phyloP scores from a whole-genome alignment of 1,140 invertebrate genomes.

The Leptopilina boulardi region DNA sequence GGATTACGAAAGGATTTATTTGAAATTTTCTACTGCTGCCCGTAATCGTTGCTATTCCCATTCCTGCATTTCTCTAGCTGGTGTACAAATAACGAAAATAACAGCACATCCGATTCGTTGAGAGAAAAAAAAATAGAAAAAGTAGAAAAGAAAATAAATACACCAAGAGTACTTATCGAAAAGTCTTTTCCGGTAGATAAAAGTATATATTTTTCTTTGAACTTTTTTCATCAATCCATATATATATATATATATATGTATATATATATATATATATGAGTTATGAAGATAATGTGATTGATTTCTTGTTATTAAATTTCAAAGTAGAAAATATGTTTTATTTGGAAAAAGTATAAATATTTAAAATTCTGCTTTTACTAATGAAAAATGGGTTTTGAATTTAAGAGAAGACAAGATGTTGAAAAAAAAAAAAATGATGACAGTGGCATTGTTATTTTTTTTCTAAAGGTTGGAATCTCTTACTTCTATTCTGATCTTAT shows the following conservation, averaged over 20 bases:
- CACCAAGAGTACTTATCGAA: not conserved
- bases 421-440: too few relatives aligned
- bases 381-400: not conserved
- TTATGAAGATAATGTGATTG: not conserved
- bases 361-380: too few relatives aligned
- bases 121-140: not conserved
- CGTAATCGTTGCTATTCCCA: constrained; percentile 46
- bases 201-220: not conserved
- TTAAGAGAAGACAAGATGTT: not conserved
- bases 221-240: not conserved
- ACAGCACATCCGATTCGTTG: constrained; percentile 38
- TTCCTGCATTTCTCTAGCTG: constrained; percentile 59
- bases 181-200: constrained; percentile 24
- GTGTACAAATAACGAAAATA: constrained; percentile 70
- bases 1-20: constrained; percentile 76
- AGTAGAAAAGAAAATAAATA: not conserved
- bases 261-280: too few relatives aligned
- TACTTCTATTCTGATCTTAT: not conserved
- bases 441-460: constrained; percentile 40
- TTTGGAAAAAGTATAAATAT: too few relatives aligned
- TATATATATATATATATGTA: too few relatives aligned
- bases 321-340: not conserved
- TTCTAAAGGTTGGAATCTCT: not conserved
- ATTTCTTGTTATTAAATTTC: too few relatives aligned
- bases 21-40: constrained; percentile 70